These are phyloP conservation scores for Rousettus madagascariensis DNA, from an alignment of 2,797 vertebrate genomes.

Conservation along the genomic window DNA sequence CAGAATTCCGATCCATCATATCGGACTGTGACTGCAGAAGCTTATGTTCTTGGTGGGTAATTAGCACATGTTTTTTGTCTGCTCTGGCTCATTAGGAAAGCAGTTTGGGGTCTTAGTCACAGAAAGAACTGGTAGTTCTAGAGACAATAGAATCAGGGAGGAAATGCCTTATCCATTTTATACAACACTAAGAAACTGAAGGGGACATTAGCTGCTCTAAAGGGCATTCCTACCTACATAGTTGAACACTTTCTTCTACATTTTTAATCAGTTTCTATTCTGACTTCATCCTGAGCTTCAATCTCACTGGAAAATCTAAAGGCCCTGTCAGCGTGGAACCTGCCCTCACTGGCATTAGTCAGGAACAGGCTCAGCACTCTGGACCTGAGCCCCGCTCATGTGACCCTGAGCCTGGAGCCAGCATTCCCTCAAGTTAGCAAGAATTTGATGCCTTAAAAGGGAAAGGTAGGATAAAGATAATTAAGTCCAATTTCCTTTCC, in stretches of 20 bases:
- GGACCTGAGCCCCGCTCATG: neutral
- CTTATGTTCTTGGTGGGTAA: neutral
- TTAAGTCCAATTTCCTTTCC: neutral
- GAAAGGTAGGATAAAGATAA: neutral
- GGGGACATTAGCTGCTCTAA: neutral
- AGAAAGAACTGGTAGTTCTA: neutral
- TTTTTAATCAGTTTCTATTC: neutral
- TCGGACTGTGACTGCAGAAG: neutral
- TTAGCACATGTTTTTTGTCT: neutral
- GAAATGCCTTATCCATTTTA: neutral
- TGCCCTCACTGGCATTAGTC: neutral
- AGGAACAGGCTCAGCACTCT: neutral
- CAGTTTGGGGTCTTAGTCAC: conserved; percentile 7
- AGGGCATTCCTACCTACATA: neutral
- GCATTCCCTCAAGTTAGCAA: neutral
- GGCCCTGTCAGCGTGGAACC: neutral
- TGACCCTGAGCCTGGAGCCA: neutral
- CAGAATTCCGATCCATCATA: conserved; percentile 12
- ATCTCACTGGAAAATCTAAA: neutral
- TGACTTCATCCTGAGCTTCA: neutral
- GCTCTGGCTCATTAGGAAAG: neutral
- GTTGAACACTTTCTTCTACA: neutral
- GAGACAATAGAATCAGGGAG: neutral
- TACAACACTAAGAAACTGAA: conserved; percentile 19
- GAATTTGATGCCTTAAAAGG: conserved; percentile 26